A percentile compares a stretch with the other conserved stretches of the same genome.
Conservation (phyloP, 2,888 invertebrate species). For the Penaeus monodon region DNA sequence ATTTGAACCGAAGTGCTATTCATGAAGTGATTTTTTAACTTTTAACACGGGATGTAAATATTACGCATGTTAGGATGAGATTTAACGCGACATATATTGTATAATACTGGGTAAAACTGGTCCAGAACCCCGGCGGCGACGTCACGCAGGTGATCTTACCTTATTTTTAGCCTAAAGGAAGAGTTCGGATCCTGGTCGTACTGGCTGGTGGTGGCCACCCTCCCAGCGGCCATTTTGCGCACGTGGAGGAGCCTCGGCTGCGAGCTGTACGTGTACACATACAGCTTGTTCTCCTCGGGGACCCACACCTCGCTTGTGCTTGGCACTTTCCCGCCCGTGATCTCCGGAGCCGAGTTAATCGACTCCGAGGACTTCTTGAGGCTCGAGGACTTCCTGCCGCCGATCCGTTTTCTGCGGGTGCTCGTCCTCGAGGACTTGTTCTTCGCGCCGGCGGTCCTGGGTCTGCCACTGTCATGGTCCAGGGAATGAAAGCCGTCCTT, state of each 20-base stretch:
- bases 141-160: conserved; percentile 37
- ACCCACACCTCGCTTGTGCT: conserved; percentile 57
- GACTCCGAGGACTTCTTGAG: background rate
- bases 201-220: conserved; percentile 41
- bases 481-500: too few species aligned
- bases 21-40: too few species aligned
- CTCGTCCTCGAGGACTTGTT: background rate
- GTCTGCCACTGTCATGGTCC: conserved; percentile 23
- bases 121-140: background rate
- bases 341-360: conserved; percentile 5
- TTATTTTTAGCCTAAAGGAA: conserved; percentile 52
- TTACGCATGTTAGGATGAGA: too few species aligned
- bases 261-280: conserved; percentile 63
- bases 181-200: conserved; percentile 56
- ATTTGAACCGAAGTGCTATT: too few species aligned
- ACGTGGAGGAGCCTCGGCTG: conserved; percentile 60
- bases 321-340: background rate
- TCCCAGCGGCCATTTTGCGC: conserved; percentile 34
- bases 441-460: conserved; percentile 42
- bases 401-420: background rate
- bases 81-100: too few species aligned
- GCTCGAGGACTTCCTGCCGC: background rate
- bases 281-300: conserved; percentile 63
- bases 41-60: too few species aligned
- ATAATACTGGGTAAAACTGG: too few species aligned